Conservation (phyloP, 2,797 vertebrate species). For the Dallia pectoralis region DNA sequence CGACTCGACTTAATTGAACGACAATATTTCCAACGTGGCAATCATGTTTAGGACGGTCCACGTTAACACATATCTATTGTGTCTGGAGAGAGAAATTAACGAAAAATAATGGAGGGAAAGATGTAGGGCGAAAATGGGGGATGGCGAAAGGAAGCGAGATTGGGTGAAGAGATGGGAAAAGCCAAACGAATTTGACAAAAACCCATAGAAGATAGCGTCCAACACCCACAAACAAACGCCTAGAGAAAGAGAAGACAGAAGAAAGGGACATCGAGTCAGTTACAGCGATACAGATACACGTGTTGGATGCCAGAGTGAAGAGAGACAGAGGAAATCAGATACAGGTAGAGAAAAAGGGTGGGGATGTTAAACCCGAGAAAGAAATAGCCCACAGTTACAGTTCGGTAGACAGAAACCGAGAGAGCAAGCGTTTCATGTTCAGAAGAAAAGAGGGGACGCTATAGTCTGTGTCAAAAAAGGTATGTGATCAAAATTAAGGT, state of each 20-base stretch:
- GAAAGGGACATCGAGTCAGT: background rate
- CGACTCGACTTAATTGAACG: background rate
- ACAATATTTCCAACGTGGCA: background rate
- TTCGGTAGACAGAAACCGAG: too few species aligned
- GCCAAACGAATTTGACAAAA: background rate
- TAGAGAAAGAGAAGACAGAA: background rate
- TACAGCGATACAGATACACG: too few species aligned
- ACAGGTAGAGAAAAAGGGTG: background rate
- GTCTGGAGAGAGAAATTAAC: background rate
- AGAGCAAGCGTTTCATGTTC: background rate
- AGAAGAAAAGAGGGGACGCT: background rate
- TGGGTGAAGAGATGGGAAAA: background rate
- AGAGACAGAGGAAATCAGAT: background rate
- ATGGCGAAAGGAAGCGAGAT: background rate
- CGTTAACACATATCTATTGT: background rate
- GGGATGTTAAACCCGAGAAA: slow-evolving; percentile 9
- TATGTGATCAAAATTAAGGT: slow-evolving; percentile 4
- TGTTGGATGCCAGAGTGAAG: too few species aligned
- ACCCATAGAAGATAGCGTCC: background rate
- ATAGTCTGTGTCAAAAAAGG: background rate
- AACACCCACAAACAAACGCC: background rate
- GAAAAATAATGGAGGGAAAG: background rate
- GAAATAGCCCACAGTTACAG: too few species aligned
- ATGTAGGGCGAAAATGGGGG: background rate
- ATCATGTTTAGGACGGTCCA: background rate